Evolutionary conservation across 2,113 vertebrate genomes (phyloP).

Genomic region (Pelecanoides urinatrix): DNA sequence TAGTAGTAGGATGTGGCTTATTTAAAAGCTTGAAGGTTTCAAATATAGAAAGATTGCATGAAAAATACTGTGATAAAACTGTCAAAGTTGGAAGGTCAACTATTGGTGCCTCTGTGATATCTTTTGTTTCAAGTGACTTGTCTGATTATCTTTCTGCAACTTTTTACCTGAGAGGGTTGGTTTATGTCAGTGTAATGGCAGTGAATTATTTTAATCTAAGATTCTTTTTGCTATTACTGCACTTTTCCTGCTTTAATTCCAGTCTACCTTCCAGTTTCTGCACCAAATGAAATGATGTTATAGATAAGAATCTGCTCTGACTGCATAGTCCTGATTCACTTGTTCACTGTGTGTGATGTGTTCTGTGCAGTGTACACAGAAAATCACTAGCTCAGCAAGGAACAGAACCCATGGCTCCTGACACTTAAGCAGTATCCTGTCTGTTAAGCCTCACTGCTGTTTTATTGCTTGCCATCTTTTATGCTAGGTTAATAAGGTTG

Average conservation of each 20-base stretch:
- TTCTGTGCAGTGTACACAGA: neutral
- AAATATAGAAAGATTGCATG: neutral
- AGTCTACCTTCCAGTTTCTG: neutral
- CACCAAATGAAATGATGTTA: neutral
- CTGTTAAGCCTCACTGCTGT: neutral
- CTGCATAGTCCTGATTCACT: neutral
- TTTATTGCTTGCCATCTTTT: neutral
- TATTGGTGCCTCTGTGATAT: neutral
- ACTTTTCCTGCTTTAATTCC: neutral
- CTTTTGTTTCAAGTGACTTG: neutral
- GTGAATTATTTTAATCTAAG: neutral
- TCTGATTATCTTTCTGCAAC: neutral
- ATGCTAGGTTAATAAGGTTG: neutral
- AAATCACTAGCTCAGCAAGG: neutral
- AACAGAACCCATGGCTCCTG: neutral
- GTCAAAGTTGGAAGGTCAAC: neutral
- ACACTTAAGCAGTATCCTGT: neutral
- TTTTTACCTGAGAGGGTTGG: neutral
- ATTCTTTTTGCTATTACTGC: neutral
- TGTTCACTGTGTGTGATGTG: rapidly evolving
- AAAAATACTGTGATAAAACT: neutral
- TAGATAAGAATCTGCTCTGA: neutral
- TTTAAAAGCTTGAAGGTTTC: neutral
- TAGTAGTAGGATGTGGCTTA: neutral
- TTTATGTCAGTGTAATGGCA: neutral